Base-by-base conservation (phyloP, 2,888 invertebrate genomes). In the Sialis lutaria region DNA sequence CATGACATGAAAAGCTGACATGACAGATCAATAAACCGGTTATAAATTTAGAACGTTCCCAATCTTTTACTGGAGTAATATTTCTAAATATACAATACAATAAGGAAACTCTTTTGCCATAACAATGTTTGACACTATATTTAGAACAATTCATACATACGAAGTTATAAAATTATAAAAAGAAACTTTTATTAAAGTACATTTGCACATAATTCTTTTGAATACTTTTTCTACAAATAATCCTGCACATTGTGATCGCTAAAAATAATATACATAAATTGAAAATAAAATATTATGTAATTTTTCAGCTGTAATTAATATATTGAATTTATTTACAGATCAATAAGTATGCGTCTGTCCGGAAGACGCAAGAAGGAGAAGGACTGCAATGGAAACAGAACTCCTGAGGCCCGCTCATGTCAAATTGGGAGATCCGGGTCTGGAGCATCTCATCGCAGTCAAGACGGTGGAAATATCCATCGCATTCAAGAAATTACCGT, bases 401-500 rank as follows among this genome's bases (percentile, higher is more conserved):
- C 48, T 22, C 10, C n/a, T 5, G 49, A 49, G 30, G 44, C 45
- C 30, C 33, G 35, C 34, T 45, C 49, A 32, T 40, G 47, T 42
- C 42, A 47, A 13, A 47, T 47, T 3, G 47, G 45, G 2, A 47
- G 45, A 22, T 39, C 45, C 5, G 47, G 49, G 12, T 37, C 37
- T 7, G 42, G 42, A 22, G 31, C 42, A 9, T 42, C 42, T 4
- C 37, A 37, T 37, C 37, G 37, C 12, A 37, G 37, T 7, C 42
- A 42, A 30, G 22, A 22, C 42, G 64, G 66, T 6, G 64, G 65
- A 4, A 56, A 63, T 7, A 68, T 74, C 42, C 73, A 73, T 58
- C 63, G 65, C 50, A 67, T 74, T 48, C 71, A 72, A 53, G 74
- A 74, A 50, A 62, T 72, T 30, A 62, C 67, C 1, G 58, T 75